phyloP scores from a whole-genome alignment of 64 coral and sea anemone genomes.

The Montipora sp. region DNA sequence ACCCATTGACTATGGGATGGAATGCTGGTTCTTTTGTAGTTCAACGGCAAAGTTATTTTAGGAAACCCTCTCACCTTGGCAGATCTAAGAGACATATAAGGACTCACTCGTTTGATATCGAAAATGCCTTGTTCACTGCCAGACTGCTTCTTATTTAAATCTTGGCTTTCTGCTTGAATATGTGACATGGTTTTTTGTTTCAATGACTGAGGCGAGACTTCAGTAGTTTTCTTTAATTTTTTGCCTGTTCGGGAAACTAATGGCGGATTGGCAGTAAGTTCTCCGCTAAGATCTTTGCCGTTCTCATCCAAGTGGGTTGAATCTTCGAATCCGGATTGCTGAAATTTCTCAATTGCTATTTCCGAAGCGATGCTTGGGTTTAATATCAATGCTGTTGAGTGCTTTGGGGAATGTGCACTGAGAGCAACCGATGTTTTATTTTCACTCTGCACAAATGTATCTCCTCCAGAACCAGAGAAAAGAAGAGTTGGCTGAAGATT shows the following conservation, averaged over 20 bases:
- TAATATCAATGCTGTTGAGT: neutral
- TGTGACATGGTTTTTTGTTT: no score
- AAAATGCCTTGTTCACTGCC: neutral
- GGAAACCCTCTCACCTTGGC: neutral
- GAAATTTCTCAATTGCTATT: neutral
- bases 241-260: neutral
- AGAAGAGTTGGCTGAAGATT: neutral
- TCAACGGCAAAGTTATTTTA: neutral
- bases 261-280: neutral
- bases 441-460: neutral
- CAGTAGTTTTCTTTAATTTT: neutral
- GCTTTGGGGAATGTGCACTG: neutral
- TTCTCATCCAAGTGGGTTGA: neutral
- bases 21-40: constrained; percentile 18
- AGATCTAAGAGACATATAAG: neutral
- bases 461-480: constrained; percentile 8
- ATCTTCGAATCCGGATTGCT: neutral
- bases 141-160: neutral
- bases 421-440: neutral
- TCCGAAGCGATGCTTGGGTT: neutral
- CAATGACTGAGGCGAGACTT: neutral
- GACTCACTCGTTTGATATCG: neutral
- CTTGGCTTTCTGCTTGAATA: no score
- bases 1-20: neutral
- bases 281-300: neutral